Evolutionary conservation across 1,140 invertebrate genomes (phyloP), one percentile per base, ranked within the genome.

Genomic region (Lethocerus indicus): DNA sequence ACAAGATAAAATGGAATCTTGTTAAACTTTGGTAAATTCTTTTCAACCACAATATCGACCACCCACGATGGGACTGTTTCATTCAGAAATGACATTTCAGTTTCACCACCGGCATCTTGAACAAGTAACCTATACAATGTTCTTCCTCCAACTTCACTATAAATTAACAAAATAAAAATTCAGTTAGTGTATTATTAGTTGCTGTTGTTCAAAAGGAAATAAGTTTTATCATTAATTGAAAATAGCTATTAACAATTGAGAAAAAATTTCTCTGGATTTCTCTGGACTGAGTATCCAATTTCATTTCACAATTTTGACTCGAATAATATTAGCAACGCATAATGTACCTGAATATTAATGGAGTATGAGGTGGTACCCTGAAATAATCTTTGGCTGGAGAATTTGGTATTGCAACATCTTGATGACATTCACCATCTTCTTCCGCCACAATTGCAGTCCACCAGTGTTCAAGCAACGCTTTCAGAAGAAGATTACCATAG

Each of bases 51-150:
- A 48, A 93, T 90, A 61, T 97, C 92, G 3, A 85, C 81, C 9
- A 98, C 90, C 94, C 95, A 99, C 16, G 79, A 77, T 1, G 95
- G 95, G 35, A 98, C 87, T 5, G 84, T 92, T 63, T 98, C 95
- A 56, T 88, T 86, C 4, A 99, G 71, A 40, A 97, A 69, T 49
- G 83, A 79, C 55, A 87, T 79, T 70, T 99, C 95, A 13, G 87
- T 93, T 60, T 97, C 92, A n/a, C 91, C 88, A 1, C 82, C 81
- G 25, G 92, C 87, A 67, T 98, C 95, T 41, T 86, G 78, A 20
- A 94, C 92, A 54, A 94, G 67, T 42, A 94, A 68, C 41, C 90
- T 71, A 57, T 95, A 92, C 47, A 96, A 64, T 3, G 93, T 96
- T 58, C 92, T 74, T 2, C 93, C 92, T 36, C 90, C 91, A 43